A percentile compares a stretch with the other conserved stretches of the same genome.
phyloP scores from a whole-genome alignment of 2,113 vertebrate genomes.

The Burhinus oedicnemus region DNA sequence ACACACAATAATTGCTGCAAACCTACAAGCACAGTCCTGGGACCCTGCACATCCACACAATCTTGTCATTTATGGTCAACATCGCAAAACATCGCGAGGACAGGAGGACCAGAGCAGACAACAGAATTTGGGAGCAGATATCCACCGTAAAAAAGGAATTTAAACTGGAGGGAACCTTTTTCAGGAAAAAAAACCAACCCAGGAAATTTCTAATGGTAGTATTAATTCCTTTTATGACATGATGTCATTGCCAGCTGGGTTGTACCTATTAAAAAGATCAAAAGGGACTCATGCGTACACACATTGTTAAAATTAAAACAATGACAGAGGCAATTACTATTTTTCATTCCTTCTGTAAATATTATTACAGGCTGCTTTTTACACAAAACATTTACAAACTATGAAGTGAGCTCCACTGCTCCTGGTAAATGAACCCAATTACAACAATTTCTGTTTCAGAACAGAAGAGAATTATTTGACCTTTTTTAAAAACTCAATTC shows the following conservation, averaged over 20 bases:
- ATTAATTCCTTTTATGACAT: background rate
- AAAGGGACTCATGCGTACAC: background rate
- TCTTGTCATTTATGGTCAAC: background rate
- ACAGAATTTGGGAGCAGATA: background rate
- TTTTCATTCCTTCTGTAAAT: slow-evolving; percentile 14
- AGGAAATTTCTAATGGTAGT: background rate
- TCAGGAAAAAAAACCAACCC: background rate
- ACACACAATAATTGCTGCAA: background rate
- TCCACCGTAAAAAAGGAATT: background rate
- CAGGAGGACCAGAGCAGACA: background rate
- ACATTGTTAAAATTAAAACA: background rate
- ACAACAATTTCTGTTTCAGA: background rate
- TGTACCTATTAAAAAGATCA: background rate
- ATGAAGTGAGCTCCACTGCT: background rate
- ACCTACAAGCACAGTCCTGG: background rate
- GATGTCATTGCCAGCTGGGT: background rate
- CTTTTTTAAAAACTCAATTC: background rate
- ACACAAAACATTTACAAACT: background rate
- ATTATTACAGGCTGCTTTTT: slow-evolving; percentile 7
- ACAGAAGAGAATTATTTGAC: background rate
- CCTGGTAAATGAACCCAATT: slow-evolving; percentile 17
- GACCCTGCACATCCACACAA: background rate
- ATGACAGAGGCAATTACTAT: background rate
- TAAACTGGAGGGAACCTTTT: background rate
- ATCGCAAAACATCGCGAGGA: accelerated